Evolutionary conservation across 2,888 invertebrate genomes (phyloP).

Genomic region (Mongoloraphidia duomilia): DNA sequence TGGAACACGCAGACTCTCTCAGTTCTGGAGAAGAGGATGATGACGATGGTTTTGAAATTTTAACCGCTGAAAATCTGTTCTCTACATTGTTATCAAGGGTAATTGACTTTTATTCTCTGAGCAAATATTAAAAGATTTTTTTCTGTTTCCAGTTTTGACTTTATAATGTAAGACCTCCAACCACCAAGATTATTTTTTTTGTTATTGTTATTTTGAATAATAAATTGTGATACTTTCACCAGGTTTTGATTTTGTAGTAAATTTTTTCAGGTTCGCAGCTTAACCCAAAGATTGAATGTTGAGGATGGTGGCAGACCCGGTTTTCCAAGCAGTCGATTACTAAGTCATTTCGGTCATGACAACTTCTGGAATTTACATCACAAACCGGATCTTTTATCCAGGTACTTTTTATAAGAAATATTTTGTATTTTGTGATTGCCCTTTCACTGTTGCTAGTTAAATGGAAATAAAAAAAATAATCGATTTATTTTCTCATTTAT

Average conservation of each 20-base stretch:
- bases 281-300: slow-evolving; percentile 72
- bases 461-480: too few relatives aligned
- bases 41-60: slow-evolving; percentile 80
- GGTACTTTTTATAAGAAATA: slow-evolving; percentile 23
- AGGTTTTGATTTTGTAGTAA: neutral
- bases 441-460: too few relatives aligned
- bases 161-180: neutral
- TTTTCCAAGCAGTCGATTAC: slow-evolving; percentile 46
- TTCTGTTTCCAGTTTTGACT: neutral
- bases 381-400: slow-evolving; percentile 31
- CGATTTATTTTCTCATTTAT: too few relatives aligned
- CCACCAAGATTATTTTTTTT: neutral
- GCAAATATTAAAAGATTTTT: slow-evolving; percentile 3
- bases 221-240: too few relatives aligned
- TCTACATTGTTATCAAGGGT: slow-evolving; percentile 75
- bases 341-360: slow-evolving; percentile 35
- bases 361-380: slow-evolving; percentile 33
- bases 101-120: slow-evolving; percentile 17
- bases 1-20: slow-evolving; percentile 67
- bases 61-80: slow-evolving; percentile 83
- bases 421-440: neutral
- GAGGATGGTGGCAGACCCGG: slow-evolving; percentile 54
- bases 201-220: neutral
- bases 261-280: slow-evolving; percentile 51
- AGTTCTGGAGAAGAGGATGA: slow-evolving; percentile 81